These are phyloP conservation scores for Steatocranus sp. DNA, from an alignment of 2,797 vertebrate genomes.

Conservation along the genomic window DNA sequence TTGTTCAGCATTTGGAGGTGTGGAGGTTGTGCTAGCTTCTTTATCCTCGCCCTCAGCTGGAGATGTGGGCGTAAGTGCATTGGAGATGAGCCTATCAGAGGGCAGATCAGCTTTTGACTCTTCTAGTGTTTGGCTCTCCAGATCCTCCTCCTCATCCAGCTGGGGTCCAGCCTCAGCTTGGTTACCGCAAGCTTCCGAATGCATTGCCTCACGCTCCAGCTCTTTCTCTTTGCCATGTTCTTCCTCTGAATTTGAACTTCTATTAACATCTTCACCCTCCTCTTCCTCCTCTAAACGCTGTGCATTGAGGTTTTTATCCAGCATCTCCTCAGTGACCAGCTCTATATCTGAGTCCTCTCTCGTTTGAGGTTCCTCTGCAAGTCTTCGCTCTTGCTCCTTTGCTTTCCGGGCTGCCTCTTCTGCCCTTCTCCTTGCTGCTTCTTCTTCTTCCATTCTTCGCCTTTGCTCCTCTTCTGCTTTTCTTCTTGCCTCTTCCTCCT, in stretches of 20 bases:
- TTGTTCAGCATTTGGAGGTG: constrained; percentile 14
- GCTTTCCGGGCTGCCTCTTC: constrained; percentile 54
- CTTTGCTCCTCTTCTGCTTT: constrained; percentile 34
- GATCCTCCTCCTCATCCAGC: constrained; percentile 22
- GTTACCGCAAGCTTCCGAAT: constrained; percentile 37
- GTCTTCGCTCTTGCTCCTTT: constrained; percentile 46
- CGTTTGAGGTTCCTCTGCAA: constrained; percentile 41
- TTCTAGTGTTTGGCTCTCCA: constrained; percentile 33
- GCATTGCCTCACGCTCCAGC: constrained; percentile 25
- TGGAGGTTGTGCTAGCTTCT: not conserved
- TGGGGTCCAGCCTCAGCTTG: constrained; percentile 65
- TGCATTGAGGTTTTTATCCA: constrained; percentile 30
- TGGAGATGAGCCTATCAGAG: not conserved
- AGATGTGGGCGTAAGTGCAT: not conserved
- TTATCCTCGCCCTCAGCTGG: not conserved
- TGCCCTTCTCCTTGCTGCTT: not conserved
- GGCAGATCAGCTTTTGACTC: not conserved
- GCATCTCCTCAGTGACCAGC: constrained; percentile 52
- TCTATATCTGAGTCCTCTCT: constrained; percentile 59
- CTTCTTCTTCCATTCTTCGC: not conserved
- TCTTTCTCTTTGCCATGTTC: constrained; percentile 29
- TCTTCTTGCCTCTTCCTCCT: constrained; percentile 60
- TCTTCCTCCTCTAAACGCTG: not conserved
- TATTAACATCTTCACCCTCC: not conserved
- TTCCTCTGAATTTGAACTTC: constrained; percentile 8